Evolutionary conservation across 2,113 vertebrate genomes (phyloP).

Genomic region (Pampusana beccarii): DNA sequence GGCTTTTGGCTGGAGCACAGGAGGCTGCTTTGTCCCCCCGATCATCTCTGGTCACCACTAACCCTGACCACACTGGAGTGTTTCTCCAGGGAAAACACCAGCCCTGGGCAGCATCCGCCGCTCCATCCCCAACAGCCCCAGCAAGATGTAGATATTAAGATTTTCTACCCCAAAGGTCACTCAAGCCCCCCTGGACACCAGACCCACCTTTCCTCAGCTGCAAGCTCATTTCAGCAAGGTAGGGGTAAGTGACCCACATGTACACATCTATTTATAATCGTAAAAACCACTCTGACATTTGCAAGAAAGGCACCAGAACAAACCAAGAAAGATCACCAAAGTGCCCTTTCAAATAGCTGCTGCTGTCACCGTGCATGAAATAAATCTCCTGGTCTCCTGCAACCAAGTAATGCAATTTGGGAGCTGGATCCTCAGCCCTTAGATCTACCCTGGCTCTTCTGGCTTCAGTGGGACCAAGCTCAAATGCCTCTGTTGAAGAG

Average conservation of each 20-base stretch:
- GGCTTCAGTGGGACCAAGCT: not conserved
- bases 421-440: not conserved
- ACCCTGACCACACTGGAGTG: not conserved
- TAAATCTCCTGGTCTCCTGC: not conserved
- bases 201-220: not conserved
- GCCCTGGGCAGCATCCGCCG: not conserved
- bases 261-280: not conserved
- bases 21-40: not conserved
- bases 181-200: not conserved
- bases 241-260: rapidly evolving
- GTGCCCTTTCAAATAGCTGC: not conserved
- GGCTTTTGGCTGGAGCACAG: not conserved
- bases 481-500: not conserved
- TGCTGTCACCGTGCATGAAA: not conserved
- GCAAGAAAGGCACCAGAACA: not conserved
- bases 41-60: not conserved
- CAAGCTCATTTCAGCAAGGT: not conserved
- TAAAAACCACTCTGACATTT: not conserved
- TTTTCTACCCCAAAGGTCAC: not conserved
- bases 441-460: not conserved
- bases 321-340: not conserved
- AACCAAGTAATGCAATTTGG: not conserved
- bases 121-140: not conserved
- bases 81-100: not conserved
- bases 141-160: rapidly evolving